These are phyloP conservation scores for Oxycera nigricornis DNA, from an alignment of 2,888 invertebrate species.

Conservation along the genomic window DNA sequence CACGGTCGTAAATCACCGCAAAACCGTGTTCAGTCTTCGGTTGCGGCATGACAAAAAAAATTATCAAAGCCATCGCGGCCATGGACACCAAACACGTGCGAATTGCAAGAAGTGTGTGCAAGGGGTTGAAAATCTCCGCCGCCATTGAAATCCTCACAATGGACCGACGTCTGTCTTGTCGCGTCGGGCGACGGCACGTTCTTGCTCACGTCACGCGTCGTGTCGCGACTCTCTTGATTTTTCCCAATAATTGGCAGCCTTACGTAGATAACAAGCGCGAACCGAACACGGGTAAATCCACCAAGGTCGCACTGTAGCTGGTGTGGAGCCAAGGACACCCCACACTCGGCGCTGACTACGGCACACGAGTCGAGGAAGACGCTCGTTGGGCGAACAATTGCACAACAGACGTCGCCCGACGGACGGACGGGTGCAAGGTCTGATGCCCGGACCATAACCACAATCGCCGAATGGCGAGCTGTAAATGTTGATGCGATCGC, in stretches of 20 bases:
- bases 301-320: neutral
- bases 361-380: neutral
- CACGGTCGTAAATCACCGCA: conserved; percentile 20
- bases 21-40: neutral
- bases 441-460: neutral
- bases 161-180: neutral
- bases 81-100: neutral
- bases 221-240: too few relatives aligned
- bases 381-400: neutral
- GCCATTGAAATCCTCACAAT: neutral
- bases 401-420: neutral
- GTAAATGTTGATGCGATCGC: neutral
- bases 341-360: neutral
- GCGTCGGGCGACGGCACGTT: too few relatives aligned
- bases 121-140: neutral
- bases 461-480: neutral
- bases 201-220: neutral
- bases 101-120: neutral
- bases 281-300: neutral
- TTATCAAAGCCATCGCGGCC: neutral
- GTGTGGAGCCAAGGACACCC: neutral
- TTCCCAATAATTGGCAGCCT: neutral
- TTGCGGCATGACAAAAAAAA: neutral
- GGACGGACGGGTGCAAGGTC: neutral
- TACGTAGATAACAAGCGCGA: neutral